Base-by-base conservation (phyloP, 1,140 invertebrate species). In the Cyrtorhinus lividipennis region DNA sequence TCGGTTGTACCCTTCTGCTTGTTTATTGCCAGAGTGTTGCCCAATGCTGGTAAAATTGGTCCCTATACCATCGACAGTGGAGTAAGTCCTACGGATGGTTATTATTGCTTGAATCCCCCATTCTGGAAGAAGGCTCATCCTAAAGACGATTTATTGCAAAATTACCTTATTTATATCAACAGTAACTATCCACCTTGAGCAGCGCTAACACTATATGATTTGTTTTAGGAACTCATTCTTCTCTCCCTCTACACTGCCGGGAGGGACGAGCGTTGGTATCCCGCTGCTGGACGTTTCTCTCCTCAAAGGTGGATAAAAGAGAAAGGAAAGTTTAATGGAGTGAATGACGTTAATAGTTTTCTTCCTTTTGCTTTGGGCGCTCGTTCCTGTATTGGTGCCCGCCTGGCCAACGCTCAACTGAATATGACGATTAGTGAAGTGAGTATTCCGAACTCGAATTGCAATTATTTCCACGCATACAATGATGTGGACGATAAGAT, bases 1-100 rank as follows among this genome's bases (percentile, higher is more conserved):
- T 66, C 78, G 92, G 63, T 71, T 94, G 8, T 92, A 91, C 76
- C 91, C 91, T 1, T 84, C 88, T 12, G 90, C 90, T 1, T 90
- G 45, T 93, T 94, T 72, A 74, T 93, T 24, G 86, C 87, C 23
- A 77, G 91, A 72, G 81, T 84, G 67, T 67, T 90, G 56, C 76
- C 83, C 0, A 74, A 82, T 64, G 80, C 87, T 65, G 56, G 25
- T 2, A 58, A 8, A 2, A 53, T 53, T 20, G 20, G 20, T 22
- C 10, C 10, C 48, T 53, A 53, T 22, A 10, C 5, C 20, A 13
- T 53, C 5, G 30, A 38, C 5, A 38, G 15, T 8, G 30, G 15
- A 15, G 30, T 38, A 38, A 15, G 30, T 15, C 18, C 48, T 10
- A 18, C 18, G 20, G 48, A 18, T 8, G 5, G 18, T n/a, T 18